Evolutionary conservation across 2,888 invertebrate species (phyloP).

Genomic region (Odontocolon sp.): DNA sequence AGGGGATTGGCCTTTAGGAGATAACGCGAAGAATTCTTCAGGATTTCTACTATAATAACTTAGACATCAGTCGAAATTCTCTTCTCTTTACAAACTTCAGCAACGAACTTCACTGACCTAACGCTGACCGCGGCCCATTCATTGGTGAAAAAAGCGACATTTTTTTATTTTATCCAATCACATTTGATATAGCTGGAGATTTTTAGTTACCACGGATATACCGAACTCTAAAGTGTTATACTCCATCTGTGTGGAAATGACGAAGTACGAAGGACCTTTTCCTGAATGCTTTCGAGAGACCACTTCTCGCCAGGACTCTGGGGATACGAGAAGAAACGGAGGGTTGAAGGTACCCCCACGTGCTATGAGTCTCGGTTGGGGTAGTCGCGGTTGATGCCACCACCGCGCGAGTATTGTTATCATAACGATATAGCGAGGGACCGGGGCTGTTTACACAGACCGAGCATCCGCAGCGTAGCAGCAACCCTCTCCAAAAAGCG

Average conservation of each 20-base stretch:
- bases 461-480: slow-evolving; percentile 55
- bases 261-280: slow-evolving; percentile 8
- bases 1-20: slow-evolving; percentile 46
- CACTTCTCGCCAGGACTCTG: slow-evolving; percentile 7
- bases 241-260: slow-evolving; percentile 11
- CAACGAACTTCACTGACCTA: neutral
- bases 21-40: slow-evolving; percentile 45
- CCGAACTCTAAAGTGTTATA: neutral
- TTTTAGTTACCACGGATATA: too few species aligned
- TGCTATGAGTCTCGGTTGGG: slow-evolving; percentile 32
- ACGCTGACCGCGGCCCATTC: slow-evolving; percentile 47
- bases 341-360: slow-evolving; percentile 16
- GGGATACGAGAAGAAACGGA: slow-evolving; percentile 12
- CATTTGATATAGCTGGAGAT: too few species aligned
- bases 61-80: slow-evolving; percentile 55
- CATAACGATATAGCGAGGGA: slow-evolving; percentile 66
- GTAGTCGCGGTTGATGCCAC: slow-evolving; percentile 39
- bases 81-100: slow-evolving; percentile 34
- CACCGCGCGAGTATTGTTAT: slow-evolving; percentile 65
- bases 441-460: slow-evolving; percentile 68
- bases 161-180: too few species aligned
- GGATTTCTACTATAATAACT: slow-evolving; percentile 51
- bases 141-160: too few species aligned
- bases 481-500: slow-evolving; percentile 42
- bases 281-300: slow-evolving; percentile 13